A percentile compares a stretch with the other conserved stretches of the same genome.
Evolutionary conservation across 2,113 vertebrate species (phyloP).

Genomic region (Axis porcinus): DNA sequence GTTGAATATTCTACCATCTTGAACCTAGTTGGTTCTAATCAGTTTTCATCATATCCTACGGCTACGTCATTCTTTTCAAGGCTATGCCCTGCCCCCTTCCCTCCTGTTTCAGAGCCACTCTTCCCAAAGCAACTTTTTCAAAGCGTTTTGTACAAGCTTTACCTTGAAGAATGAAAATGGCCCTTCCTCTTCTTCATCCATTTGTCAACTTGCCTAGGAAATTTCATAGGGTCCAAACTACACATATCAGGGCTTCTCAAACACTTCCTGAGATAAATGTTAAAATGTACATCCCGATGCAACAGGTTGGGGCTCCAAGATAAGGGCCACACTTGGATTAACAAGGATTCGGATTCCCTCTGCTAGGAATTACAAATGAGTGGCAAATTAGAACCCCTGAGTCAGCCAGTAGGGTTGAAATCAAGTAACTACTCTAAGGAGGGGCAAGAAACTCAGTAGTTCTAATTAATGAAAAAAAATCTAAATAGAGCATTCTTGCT

Average conservation of each 20-base stretch:
- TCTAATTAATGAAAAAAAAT: background rate
- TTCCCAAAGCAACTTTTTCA: background rate
- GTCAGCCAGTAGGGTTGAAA: background rate
- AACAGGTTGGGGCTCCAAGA: background rate
- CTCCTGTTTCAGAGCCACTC: background rate
- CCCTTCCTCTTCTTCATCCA: background rate
- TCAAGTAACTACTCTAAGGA: background rate
- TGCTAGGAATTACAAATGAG: background rate
- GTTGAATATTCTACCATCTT: background rate
- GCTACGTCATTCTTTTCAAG: background rate
- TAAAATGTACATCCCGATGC: background rate
- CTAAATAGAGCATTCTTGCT: background rate
- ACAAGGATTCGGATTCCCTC: background rate
- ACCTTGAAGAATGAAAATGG: background rate
- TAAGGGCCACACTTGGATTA: background rate
- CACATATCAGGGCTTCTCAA: background rate
- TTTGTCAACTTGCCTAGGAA: background rate
- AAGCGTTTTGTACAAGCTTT: background rate
- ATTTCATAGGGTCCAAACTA: background rate
- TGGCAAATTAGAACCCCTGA: background rate
- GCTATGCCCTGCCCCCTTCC: background rate
- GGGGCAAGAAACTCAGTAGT: background rate
- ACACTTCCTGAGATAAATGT: background rate
- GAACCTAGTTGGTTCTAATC: background rate
- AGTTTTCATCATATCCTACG: background rate